Conservation (phyloP, 2,797 vertebrate species). For the Acanthurus lineatus region DNA sequence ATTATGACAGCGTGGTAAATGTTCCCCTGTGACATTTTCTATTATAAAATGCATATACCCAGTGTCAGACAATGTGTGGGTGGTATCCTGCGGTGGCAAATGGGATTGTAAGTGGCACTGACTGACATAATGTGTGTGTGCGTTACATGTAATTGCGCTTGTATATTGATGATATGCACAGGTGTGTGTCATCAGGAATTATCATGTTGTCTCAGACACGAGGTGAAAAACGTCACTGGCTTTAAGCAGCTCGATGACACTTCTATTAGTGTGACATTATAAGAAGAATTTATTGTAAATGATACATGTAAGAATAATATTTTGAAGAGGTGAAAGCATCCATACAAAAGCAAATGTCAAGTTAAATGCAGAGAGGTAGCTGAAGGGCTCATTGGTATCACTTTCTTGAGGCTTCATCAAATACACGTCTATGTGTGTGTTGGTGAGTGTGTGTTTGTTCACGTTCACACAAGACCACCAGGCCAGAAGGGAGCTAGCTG, state of each 20-base stretch:
- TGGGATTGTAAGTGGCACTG: slow-evolving; percentile 78
- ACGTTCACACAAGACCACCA: slow-evolving; percentile 10
- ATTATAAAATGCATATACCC: slow-evolving; percentile 80
- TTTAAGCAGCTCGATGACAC: slow-evolving; percentile 44
- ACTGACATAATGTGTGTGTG: slow-evolving; percentile 64
- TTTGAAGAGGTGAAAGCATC: background rate
- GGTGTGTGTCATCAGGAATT: slow-evolving; percentile 69
- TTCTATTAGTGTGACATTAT: slow-evolving; percentile 27
- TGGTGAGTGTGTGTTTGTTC: background rate
- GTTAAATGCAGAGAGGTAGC: background rate
- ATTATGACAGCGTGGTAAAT: slow-evolving; percentile 81
- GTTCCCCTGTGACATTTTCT: slow-evolving; percentile 81
- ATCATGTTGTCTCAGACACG: slow-evolving; percentile 56
- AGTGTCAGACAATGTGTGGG: slow-evolving; percentile 76
- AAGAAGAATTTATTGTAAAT: slow-evolving; percentile 1
- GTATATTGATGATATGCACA: slow-evolving; percentile 72
- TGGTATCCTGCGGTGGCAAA: slow-evolving; percentile 70
- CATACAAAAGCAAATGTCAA: background rate
- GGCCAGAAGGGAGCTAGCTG: slow-evolving; percentile 42
- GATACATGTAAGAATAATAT: background rate
- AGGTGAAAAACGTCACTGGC: slow-evolving; percentile 21
- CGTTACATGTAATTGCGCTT: slow-evolving; percentile 70
- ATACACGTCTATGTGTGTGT: background rate
- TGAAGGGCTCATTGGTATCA: background rate
- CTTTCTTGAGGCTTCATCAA: slow-evolving; percentile 2